Conservation (phyloP, 2,113 vertebrate species). For the Corythoichthys intestinalis region DNA sequence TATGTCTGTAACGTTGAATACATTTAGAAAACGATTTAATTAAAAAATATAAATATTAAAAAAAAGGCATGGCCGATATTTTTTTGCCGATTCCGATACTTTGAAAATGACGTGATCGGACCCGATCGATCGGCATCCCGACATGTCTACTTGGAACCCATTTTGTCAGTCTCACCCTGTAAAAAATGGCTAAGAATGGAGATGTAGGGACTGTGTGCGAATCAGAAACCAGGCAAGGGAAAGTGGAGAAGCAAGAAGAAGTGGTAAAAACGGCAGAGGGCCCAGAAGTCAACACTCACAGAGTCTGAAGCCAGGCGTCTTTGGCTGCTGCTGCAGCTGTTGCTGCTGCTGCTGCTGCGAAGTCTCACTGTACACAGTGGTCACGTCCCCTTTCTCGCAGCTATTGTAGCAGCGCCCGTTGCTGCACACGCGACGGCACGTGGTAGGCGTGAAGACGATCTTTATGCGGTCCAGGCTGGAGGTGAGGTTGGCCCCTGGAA, state of each 20-base stretch:
- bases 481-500: slow-evolving; percentile 75
- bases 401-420: slow-evolving; percentile 72
- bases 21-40: no score
- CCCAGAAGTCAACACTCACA: slow-evolving; percentile 67
- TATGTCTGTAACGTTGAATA: no score
- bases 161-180: slow-evolving; percentile 47
- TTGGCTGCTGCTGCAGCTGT: slow-evolving; percentile 53
- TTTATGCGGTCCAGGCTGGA: slow-evolving; percentile 74
- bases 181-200: slow-evolving; percentile 39
- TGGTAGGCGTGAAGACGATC: slow-evolving; percentile 77
- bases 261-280: slow-evolving; percentile 10
- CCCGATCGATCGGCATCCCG: no score
- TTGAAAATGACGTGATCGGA: no score
- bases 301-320: slow-evolving; percentile 73
- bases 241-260: slow-evolving; percentile 13
- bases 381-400: slow-evolving; percentile 75
- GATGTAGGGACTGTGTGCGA: slow-evolving; percentile 20
- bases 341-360: slow-evolving; percentile 46
- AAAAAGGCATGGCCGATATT: no score
- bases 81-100: no score
- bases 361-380: slow-evolving; percentile 75
- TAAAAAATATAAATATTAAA: no score
- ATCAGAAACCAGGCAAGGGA: slow-evolving; percentile 21
- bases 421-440: slow-evolving; percentile 69
- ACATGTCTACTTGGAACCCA: slow-evolving; percentile 31